Conservation (phyloP, 2,888 invertebrate species). For the Temnothorax ravouxi region DNA sequence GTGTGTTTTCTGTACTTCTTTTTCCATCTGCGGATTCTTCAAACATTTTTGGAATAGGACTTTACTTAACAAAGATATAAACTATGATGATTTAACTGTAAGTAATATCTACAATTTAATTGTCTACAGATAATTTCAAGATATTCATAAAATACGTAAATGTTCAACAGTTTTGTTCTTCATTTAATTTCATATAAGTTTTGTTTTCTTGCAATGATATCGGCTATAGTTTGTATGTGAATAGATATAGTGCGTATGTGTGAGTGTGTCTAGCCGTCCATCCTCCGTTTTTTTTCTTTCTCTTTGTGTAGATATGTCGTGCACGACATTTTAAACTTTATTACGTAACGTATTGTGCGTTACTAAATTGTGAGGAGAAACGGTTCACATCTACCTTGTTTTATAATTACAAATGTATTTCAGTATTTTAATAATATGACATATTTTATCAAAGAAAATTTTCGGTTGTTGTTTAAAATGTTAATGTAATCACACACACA, state of each 20-base stretch:
- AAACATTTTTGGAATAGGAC: neutral
- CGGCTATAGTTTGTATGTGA: too few species aligned
- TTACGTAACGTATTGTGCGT: neutral
- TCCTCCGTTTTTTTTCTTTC: too few species aligned
- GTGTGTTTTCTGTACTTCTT: neutral
- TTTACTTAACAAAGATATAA: slow-evolving; percentile 8
- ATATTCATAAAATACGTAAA: neutral
- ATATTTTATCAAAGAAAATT: neutral
- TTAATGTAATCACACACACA: neutral
- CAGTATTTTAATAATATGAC: neutral
- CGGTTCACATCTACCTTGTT: neutral
- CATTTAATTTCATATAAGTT: neutral
- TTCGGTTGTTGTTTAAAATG: neutral
- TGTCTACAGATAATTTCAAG: neutral
- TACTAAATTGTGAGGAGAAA: neutral
- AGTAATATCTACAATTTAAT: neutral
- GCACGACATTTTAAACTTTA: too few species aligned
- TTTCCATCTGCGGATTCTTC: neutral
- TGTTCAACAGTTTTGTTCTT: neutral
- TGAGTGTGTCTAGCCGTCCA: too few species aligned
- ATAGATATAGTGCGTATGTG: too few species aligned
- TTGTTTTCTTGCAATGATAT: too few species aligned
- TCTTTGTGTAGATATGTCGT: too few species aligned
- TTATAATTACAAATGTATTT: neutral
- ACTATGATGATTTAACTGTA: neutral